phyloP scores from a whole-genome alignment of 1,140 invertebrate genomes.

The Littorina saxatilis region DNA sequence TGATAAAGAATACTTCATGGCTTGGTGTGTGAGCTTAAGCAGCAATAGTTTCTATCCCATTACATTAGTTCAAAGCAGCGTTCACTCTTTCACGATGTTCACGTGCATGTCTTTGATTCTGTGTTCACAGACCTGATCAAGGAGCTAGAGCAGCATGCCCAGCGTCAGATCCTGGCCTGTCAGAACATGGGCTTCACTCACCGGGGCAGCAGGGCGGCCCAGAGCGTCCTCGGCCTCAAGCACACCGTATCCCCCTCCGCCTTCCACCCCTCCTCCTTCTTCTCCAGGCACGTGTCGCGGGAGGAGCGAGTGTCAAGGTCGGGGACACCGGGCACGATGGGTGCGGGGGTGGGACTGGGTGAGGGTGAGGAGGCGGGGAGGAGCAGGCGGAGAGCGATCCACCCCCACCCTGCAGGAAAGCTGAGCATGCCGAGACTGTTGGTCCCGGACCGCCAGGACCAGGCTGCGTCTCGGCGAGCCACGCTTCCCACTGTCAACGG shows the following conservation, averaged over 20 bases:
- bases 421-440: slow-evolving; percentile 23
- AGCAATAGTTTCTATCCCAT: too few relatives aligned
- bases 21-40: too few relatives aligned
- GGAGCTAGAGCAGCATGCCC: slow-evolving; percentile 28
- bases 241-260: slow-evolving; percentile 26
- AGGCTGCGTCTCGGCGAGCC: slow-evolving; percentile 1
- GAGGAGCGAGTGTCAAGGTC: background rate
- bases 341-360: background rate
- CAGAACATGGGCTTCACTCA: slow-evolving; percentile 33
- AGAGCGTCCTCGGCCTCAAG: slow-evolving; percentile 39
- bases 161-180: slow-evolving; percentile 40
- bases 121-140: slow-evolving; percentile 13
- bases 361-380: background rate
- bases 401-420: slow-evolving; percentile 13
- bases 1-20: too few relatives aligned
- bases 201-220: slow-evolving; percentile 35
- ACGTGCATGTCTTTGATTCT: too few relatives aligned
- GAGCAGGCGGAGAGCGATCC: slow-evolving; percentile 1
- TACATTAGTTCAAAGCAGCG: too few relatives aligned
- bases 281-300: slow-evolving; percentile 5
- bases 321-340: background rate
- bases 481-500: slow-evolving; percentile 31
- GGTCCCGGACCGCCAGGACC: slow-evolving; percentile 25
- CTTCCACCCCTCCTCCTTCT: slow-evolving; percentile 28
- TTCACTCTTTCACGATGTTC: too few relatives aligned